Evolutionary conservation across 2,888 invertebrate genomes (phyloP), one percentile per base, ranked within the genome.

Genomic region (Melipona bicolor): DNA sequence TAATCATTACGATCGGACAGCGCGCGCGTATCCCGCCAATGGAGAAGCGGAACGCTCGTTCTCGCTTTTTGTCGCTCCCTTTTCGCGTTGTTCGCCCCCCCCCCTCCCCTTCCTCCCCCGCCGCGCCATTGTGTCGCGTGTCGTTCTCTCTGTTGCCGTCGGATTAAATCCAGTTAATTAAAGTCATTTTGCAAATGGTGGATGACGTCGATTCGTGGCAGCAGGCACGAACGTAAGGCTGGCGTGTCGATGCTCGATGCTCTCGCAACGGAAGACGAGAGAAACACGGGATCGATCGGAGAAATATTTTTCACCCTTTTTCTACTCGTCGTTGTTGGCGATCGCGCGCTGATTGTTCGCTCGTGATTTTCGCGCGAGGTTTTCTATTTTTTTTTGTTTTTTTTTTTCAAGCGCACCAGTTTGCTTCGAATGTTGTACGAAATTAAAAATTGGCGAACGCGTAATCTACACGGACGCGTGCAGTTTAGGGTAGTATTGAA

Each of bases 91-190:
- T 67, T 21, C 56, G 19, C 21, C 24, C 2, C 21, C 5, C 15
- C 36, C 3, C 15, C 5, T 56, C 1, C 4, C 54, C 13, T n/a
- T 3, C 13, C 9, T 21, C 2, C 36, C 50, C 13, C 54, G n/a
- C 11, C 17, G 3, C 50, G 68, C 32, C 62, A 19, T 32, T 17
- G 27, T 9, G 11, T 9, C 77, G n/a, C 32, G 9, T 43, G 9
- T 43, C 43, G 43, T 43, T 43, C 43, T 13, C 69, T 56, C 69
- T 61, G 59, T 61, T 24, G 61, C 52, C 64, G 52, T 36, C 61
- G 74, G 87, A 89, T 87, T 86, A 86, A 89, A 89, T 83, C 83
- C 78, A 81, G 87, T 88, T 91, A 90, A 91, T 91, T 90, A 89
- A 90, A 91, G 89, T 88, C 84, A 88, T 90, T 72, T 78, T 71